Conservation (phyloP, 2,113 vertebrate genomes). For the Capreolus pygargus region DNA sequence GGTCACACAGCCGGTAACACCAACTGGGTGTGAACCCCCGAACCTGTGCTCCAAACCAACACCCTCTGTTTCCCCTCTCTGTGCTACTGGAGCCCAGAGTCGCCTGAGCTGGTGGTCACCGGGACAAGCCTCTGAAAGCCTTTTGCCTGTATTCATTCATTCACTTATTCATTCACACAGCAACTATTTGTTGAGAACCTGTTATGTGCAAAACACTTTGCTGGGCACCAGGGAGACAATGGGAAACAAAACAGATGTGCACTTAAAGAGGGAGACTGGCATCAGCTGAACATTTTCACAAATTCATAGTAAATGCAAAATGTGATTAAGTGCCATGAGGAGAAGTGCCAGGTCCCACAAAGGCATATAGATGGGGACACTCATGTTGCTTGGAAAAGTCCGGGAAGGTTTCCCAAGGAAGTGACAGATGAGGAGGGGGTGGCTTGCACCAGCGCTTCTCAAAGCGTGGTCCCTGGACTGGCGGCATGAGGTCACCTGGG, state of each 20-base stretch:
- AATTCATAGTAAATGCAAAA: background rate
- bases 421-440: background rate
- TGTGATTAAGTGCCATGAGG: background rate
- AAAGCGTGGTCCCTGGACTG: background rate
- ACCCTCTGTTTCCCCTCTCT: no score
- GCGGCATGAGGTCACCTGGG: background rate
- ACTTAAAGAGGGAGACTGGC: background rate
- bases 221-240: background rate
- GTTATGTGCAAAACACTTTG: background rate
- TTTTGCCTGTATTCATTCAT: background rate
- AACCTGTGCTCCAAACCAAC: background rate
- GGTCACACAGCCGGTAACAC: background rate
- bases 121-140: background rate
- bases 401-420: background rate
- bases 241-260: background rate
- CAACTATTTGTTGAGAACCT: background rate
- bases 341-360: background rate
- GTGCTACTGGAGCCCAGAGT: background rate
- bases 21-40: background rate
- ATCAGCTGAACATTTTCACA: background rate
- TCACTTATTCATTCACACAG: background rate
- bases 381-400: background rate
- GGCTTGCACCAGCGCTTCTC: background rate
- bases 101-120: background rate
- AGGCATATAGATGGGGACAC: accelerated